Evolutionary conservation across 2,797 vertebrate genomes (phyloP), one percentile per base, ranked within the genome.

Genomic region (Rhinatrema bivittatum): DNA sequence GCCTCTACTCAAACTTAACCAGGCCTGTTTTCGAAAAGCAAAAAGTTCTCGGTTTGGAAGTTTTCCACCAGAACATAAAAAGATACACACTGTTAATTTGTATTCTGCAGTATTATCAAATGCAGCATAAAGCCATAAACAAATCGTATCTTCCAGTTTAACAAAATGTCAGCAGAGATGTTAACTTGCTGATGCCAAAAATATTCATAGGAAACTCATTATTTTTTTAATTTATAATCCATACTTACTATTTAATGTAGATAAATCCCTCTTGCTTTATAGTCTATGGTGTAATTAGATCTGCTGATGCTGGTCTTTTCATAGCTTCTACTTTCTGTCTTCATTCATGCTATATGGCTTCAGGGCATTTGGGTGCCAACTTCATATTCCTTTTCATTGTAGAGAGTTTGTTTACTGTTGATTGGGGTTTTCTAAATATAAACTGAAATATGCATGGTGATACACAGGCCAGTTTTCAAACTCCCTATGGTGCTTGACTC

Each of bases 231-330:
- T 48, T 40, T 40, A 35, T 48, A 48, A 28, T 32, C 36, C 35
- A 31, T 48, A 14, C 26, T 40, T 40, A 40, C 46, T 27, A 49
- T 49, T 49, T 49, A 49, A 36, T 49, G 38, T 23, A 41, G 38
- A 42, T 40, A 49, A 42, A 49, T 36, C n/a, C 46, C 46, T 32
- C 21, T 31, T 41, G 19, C 46, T 46, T 49, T 49, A 41, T 49
- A 46, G 38, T 32, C 39, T 42, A 20, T 49, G 39, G 39, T 46
- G 35, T 36, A 42, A 49, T 42, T 49, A 49, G 23, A 42, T 32
- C 34, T 36, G 39, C 46, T 42, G 39, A 42, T 42, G 42, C 16
- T 28, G 29, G 19, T 36, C 26, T 30, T 30, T 40, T 35, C 48
- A 37, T 36, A 27, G 12, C 22, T 42, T 38, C 23, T 36, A 36